Evolutionary conservation across 2,797 vertebrate genomes (phyloP).

Genomic region (Remorina albescens): DNA sequence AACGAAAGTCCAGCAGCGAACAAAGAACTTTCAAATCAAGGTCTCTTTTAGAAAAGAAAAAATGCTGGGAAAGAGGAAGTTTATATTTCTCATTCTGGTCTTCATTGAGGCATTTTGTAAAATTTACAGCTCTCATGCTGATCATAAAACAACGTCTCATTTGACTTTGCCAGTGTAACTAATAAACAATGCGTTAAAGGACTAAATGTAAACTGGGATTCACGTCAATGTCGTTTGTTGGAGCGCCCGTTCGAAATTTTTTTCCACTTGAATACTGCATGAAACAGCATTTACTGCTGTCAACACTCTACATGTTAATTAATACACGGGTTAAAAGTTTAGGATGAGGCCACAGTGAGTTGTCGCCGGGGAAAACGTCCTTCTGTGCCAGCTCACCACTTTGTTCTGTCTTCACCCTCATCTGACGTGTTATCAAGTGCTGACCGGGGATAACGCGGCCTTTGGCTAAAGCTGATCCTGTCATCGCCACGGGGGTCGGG

Average conservation of each 20-base stretch:
- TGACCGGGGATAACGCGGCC: conserved; percentile 54
- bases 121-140: neutral
- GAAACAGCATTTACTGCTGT: neutral
- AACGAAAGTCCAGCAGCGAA: neutral
- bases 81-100: neutral
- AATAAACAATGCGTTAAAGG: neutral
- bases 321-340: conserved; percentile 15
- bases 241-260: too few species aligned
- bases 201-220: too few species aligned
- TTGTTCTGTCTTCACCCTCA: conserved; percentile 51
- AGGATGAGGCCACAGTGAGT: neutral
- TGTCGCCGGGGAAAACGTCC: conserved; percentile 27
- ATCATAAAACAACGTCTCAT: neutral
- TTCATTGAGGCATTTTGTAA: neutral
- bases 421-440: conserved; percentile 66
- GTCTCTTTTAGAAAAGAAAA: neutral
- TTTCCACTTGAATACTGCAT: neutral
- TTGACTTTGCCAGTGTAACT: neutral
- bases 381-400: conserved; percentile 35
- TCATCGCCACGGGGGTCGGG: conserved; percentile 63
- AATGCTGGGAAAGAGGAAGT: too few species aligned
- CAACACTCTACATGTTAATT: conserved; percentile 25
- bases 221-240: too few species aligned
- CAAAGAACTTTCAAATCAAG: neutral
- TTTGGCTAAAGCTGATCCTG: conserved; percentile 70